These are phyloP conservation scores for Gavialis gangeticus DNA, from an alignment of 2,113 vertebrate genomes.

Conservation along the genomic window DNA sequence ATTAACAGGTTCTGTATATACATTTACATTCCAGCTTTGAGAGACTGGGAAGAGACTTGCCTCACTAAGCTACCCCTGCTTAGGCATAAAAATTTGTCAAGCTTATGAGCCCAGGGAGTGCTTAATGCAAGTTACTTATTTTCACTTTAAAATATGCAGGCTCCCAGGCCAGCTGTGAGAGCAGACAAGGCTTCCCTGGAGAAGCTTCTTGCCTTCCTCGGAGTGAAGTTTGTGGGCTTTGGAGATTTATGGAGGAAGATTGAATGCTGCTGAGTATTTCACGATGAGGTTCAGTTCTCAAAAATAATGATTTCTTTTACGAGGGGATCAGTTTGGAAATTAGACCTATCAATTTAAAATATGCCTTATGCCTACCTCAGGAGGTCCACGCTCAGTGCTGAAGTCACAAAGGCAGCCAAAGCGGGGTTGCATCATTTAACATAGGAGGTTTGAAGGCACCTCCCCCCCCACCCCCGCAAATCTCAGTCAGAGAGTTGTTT, in stretches of 20 bases:
- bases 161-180: neutral
- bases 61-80: constrained; percentile 7
- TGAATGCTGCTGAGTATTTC: neutral
- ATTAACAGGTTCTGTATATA: constrained; percentile 45
- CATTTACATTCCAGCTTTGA: constrained; percentile 31
- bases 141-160: constrained; percentile 21
- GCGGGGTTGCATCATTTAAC: neutral
- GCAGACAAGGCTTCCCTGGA: neutral
- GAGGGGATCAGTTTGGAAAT: constrained; percentile 6
- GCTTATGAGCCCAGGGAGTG: neutral
- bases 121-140: neutral
- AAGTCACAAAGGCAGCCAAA: neutral
- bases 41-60: constrained; percentile 20
- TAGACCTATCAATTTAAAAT: neutral
- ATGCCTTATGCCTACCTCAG: neutral
- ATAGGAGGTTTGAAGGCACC: neutral
- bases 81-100: constrained; percentile 50
- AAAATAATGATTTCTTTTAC: neutral
- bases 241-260: neutral
- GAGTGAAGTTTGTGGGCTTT: neutral
- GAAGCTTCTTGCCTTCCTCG: neutral
- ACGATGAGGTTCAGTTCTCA: neutral
- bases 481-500: neutral
- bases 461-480: neutral
- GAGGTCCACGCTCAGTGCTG: neutral